phyloP scores from a whole-genome alignment of 2,888 invertebrate genomes.

The Calliphora vomitoria region DNA sequence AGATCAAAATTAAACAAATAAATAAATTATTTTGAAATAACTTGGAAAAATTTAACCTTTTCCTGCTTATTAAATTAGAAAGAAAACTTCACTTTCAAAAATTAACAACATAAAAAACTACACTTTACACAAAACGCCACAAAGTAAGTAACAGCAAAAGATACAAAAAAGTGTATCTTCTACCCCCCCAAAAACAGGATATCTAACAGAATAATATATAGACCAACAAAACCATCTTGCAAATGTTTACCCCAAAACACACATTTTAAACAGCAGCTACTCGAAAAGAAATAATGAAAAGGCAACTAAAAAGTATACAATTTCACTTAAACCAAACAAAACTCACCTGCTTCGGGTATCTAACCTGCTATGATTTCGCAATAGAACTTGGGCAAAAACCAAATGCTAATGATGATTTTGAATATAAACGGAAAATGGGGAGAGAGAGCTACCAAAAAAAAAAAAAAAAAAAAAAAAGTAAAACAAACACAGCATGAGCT shows the following conservation, averaged over 20 bases:
- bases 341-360: conserved; percentile 23
- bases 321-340: conserved; percentile 33
- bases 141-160: neutral
- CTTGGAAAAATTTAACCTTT: neutral
- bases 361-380: conserved; percentile 7
- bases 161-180: neutral
- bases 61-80: neutral
- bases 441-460: neutral
- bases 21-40: too few relatives aligned
- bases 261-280: conserved; percentile 38
- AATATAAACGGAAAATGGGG: conserved; percentile 26
- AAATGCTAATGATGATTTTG: conserved; percentile 67
- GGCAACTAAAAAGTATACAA: neutral
- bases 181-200: neutral
- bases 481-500: conserved; percentile 22
- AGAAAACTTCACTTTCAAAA: neutral
- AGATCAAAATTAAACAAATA: too few relatives aligned
- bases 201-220: conserved; percentile 41
- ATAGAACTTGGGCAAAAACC: conserved; percentile 12
- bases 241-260: conserved; percentile 51
- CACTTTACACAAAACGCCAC: conserved; percentile 3
- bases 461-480: neutral
- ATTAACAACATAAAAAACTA: neutral
- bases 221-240: conserved; percentile 32
- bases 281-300: conserved; percentile 28